Conservation (phyloP, 92 coral and sea anemone genomes). For the Epizoanthus rinbou region DNA sequence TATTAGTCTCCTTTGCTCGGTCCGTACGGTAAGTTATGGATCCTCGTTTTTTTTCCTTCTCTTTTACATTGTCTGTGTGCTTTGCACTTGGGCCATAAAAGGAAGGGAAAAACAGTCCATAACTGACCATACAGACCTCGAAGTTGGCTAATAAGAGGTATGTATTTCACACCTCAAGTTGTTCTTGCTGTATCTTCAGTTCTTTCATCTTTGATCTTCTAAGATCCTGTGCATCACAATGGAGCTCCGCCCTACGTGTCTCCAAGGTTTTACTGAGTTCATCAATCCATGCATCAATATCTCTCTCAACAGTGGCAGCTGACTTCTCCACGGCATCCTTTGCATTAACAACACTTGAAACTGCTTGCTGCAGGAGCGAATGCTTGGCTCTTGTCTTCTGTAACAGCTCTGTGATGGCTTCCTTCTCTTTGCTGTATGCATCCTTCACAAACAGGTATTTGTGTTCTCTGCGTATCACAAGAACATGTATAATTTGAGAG, state of each 20-base stretch:
- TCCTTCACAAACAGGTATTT: slow-evolving; percentile 50
- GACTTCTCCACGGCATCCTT: slow-evolving; percentile 3
- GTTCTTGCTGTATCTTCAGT: slow-evolving; percentile 27
- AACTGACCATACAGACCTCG: no score
- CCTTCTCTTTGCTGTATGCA: slow-evolving; percentile 37
- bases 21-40: no score
- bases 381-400: slow-evolving; percentile 31
- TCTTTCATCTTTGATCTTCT: background rate
- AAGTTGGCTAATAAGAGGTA: no score
- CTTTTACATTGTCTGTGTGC: no score
- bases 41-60: no score
- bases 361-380: background rate
- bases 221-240: background rate
- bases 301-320: background rate
- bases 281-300: slow-evolving; percentile 8
- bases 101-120: no score
- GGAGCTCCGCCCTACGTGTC: slow-evolving; percentile 8
- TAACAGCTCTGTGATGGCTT: slow-evolving; percentile 35
- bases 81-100: no score
- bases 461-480: slow-evolving; percentile 20
- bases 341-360: slow-evolving; percentile 2
- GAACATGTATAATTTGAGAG: no score
- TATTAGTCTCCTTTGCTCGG: no score
- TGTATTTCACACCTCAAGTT: slow-evolving; percentile 11
- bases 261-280: background rate